Conservation (phyloP, 92 coral and sea anemone genomes). For the Paragorgia papillata region DNA sequence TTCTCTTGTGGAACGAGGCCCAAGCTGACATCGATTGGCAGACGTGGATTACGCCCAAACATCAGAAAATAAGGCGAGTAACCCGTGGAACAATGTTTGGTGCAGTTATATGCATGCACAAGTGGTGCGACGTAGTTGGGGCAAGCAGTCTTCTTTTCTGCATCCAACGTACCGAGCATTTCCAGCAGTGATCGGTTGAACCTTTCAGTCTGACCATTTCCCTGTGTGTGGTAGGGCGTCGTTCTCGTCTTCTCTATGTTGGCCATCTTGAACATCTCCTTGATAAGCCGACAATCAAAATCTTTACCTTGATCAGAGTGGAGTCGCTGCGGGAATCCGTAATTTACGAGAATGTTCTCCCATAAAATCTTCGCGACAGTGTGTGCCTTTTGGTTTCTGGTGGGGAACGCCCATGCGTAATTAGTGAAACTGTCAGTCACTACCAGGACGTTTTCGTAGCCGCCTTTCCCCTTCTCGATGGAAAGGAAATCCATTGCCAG, state of each 20-base stretch:
- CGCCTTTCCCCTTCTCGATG: slow-evolving; percentile 48
- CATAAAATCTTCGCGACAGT: slow-evolving; percentile 52
- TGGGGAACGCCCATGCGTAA: slow-evolving; percentile 53
- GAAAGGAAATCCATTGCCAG: slow-evolving; percentile 56
- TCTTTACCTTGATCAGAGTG: slow-evolving; percentile 54
- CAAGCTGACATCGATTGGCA: slow-evolving; percentile 34
- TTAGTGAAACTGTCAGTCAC: slow-evolving; percentile 57
- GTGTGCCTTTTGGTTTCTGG: slow-evolving; percentile 49
- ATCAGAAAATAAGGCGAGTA: slow-evolving; percentile 47
- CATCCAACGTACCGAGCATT: slow-evolving; percentile 44
- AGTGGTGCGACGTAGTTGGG: slow-evolving; percentile 44
- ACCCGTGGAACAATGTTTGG: slow-evolving; percentile 46
- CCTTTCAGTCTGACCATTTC: slow-evolving; percentile 16
- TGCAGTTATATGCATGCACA: slow-evolving; percentile 56
- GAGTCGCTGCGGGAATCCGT: slow-evolving; percentile 46
- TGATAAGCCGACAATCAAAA: slow-evolving; percentile 48
- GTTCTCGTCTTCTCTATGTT: slow-evolving; percentile 23
- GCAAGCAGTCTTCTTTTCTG: slow-evolving; percentile 54
- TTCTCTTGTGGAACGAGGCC: slow-evolving; percentile 10
- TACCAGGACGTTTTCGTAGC: slow-evolving; percentile 45
- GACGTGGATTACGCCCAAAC: slow-evolving; percentile 45
- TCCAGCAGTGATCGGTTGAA: slow-evolving; percentile 16
- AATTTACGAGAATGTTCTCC: slow-evolving; percentile 47
- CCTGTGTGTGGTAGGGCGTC: slow-evolving; percentile 27
- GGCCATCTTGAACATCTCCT: slow-evolving; percentile 43